phyloP scores from a whole-genome alignment of 1,140 invertebrate genomes.

The Bilobella aurantiaca region DNA sequence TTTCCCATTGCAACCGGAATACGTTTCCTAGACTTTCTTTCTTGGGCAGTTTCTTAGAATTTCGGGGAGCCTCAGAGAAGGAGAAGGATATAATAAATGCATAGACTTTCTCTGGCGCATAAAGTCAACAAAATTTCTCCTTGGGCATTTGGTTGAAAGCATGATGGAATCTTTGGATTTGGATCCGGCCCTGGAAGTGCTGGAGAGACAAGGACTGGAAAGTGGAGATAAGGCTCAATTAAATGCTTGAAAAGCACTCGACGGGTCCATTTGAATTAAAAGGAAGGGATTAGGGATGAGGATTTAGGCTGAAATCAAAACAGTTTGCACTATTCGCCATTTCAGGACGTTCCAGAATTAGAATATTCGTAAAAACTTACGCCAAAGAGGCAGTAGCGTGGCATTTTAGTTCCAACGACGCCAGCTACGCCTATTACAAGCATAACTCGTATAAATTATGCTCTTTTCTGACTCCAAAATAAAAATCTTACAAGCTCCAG shows the following conservation, averaged over 20 bases:
- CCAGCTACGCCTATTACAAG: conserved; percentile 46
- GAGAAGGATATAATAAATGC: background rate
- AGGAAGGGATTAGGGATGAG: background rate
- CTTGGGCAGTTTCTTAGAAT: too few species aligned
- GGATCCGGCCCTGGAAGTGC: background rate
- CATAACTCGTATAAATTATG: conserved; percentile 18
- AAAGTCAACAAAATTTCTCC: background rate
- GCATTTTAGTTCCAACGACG: conserved; percentile 51
- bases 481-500: conserved; percentile 40
- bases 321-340: background rate
- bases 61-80: background rate
- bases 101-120: too few species aligned
- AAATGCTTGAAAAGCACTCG: too few species aligned
- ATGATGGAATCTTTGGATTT: background rate
- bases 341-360: background rate
- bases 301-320: background rate
- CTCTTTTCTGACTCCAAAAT: too few species aligned
- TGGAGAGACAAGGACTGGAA: background rate
- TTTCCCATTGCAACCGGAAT: too few species aligned
- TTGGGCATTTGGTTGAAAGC: background rate
- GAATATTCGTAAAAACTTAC: background rate
- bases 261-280: too few species aligned
- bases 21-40: too few species aligned
- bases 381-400: conserved; percentile 57
- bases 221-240: background rate